These are phyloP conservation scores for Spodoptera littoralis DNA, from an alignment of 2,888 invertebrate genomes.

Conservation along the genomic window DNA sequence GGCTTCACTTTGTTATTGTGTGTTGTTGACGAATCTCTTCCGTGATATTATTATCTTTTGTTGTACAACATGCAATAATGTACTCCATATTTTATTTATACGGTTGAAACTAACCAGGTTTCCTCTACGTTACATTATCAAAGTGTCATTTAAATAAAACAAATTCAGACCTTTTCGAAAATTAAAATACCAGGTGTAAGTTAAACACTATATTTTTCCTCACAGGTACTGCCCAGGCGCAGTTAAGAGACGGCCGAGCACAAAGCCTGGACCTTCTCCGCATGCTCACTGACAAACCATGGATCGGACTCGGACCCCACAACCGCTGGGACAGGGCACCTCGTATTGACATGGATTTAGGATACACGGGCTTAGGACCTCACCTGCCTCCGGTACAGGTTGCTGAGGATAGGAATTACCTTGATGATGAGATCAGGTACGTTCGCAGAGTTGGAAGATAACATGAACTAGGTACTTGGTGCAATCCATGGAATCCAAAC, in stretches of 20 bases:
- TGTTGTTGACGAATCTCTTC: conserved; percentile 2
- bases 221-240: conserved; percentile 69
- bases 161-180: too few species aligned
- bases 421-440: conserved; percentile 72
- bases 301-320: conserved; percentile 62
- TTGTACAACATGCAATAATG: neutral
- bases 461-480: too few species aligned
- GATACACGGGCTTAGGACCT: conserved; percentile 38
- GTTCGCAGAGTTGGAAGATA: neutral
- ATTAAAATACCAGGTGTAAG: too few species aligned
- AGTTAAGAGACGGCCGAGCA: conserved; percentile 66
- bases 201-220: too few species aligned
- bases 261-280: conserved; percentile 75
- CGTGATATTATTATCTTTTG: neutral
- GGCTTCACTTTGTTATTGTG: conserved; percentile 24
- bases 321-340: conserved; percentile 66
- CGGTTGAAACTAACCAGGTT: too few species aligned
- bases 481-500: too few species aligned
- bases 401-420: conserved; percentile 56
- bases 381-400: conserved; percentile 42
- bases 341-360: conserved; percentile 58
- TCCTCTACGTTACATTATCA: too few species aligned
- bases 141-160: too few species aligned
- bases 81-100: too few species aligned
- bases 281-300: conserved; percentile 69